Evolutionary conservation across 2,888 invertebrate genomes (phyloP), one percentile per base, ranked within the genome.

Genomic region (Zootermopsis nevadensis): DNA sequence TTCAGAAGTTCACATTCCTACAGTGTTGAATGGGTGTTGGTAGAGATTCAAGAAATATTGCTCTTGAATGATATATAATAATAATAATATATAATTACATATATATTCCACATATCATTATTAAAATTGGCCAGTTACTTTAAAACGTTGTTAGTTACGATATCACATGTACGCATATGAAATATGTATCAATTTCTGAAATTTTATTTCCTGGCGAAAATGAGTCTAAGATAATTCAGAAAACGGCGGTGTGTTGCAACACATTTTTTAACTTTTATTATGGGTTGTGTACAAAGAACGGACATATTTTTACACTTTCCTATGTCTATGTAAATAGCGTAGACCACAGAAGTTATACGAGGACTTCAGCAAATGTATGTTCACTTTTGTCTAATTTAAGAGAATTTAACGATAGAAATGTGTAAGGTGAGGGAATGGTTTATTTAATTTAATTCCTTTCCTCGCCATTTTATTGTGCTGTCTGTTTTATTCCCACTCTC

Each of bases 391-490:
- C n/a, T 27, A 60, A 60, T 27, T n/a, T 27, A 60, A n/a, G 60
- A 15, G 8, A 27, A n/a, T 27, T n/a, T 60, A 60, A 60, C n/a
- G n/a, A 27, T 8, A 27, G n/a, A 74, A 74, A 74, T 38, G 22
- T 38, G n/a, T 38, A 74, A 74, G n/a, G 22, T 38, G 79, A 27
- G 79, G n/a, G 79, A 79, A 33, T 79, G 79, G 79, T 79, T 79
- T 66, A 35, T 79, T 79, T 79, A 60, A 24, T 79, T 66, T 77
- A 38, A n/a, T 66, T 33, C 24, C 60, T 66, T 60, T 79, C 66
- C 66, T 38, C 24, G 77, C 24, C 24, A 33, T 33, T 74, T 74
- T 42, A 42, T 79, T 79, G 53, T 31, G 48, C 31, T 22, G 38
- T 66, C 33, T 79, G 35, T 66, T 66, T 33, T 27, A 60, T 66